phyloP scores from a whole-genome alignment of 2,888 invertebrate species.

The Kryphioiulus occultus region DNA sequence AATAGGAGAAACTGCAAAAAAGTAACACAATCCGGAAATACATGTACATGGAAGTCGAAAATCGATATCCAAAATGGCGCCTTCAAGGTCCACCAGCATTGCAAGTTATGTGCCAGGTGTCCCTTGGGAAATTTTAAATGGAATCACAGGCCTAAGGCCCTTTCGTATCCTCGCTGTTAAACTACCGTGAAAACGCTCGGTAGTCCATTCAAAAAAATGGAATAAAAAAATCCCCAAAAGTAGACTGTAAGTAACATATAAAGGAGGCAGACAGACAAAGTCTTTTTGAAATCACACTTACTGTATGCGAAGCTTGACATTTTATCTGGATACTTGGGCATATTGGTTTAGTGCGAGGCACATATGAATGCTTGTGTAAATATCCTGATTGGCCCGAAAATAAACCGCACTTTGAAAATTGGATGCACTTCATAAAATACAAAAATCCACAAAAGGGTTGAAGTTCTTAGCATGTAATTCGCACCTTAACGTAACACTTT shows the following conservation, averaged over 20 bases:
- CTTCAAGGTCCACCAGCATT: not conserved
- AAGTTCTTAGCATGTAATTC: too few relatives aligned
- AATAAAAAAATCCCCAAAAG: not conserved
- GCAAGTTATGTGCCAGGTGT: not conserved
- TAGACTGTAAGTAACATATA: not conserved
- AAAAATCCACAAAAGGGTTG: too few relatives aligned
- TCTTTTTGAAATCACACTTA: not conserved
- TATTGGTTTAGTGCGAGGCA: not conserved
- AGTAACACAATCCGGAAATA: not conserved
- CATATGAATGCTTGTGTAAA: not conserved
- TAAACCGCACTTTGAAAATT: not conserved
- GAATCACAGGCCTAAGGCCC: conserved; percentile 16
- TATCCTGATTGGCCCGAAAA: not conserved
- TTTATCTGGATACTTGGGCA: not conserved
- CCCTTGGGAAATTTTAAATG: conserved; percentile 26
- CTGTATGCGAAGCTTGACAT: not conserved
- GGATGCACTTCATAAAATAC: not conserved
- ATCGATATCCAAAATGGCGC: not conserved
- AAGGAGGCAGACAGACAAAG: not conserved
- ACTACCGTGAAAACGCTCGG: not conserved
- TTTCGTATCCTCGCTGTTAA: not conserved
- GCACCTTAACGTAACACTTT: too few relatives aligned
- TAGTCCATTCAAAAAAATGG: not conserved
- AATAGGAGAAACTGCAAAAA: too few relatives aligned
- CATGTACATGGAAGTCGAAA: not conserved